Evolutionary conservation across 2,797 vertebrate species (phyloP).

Genomic region (Acomys russatus): DNA sequence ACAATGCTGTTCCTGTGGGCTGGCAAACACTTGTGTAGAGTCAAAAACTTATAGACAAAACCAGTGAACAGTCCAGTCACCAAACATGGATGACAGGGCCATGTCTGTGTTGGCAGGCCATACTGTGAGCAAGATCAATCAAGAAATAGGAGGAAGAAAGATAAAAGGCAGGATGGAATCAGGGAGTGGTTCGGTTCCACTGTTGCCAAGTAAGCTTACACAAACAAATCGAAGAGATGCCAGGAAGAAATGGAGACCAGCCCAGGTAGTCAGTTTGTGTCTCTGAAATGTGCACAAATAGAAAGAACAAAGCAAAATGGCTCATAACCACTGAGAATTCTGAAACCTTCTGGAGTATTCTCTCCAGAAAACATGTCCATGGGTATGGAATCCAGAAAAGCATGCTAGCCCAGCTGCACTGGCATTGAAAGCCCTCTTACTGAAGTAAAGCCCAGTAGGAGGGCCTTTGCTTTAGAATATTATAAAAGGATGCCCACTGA

Average conservation of each 20-base stretch:
- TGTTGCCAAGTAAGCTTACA: neutral
- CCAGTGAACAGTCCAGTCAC: neutral
- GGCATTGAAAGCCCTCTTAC: neutral
- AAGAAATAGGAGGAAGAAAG: neutral
- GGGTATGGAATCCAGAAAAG: neutral
- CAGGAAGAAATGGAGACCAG: neutral
- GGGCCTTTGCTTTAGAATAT: neutral
- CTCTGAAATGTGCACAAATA: constrained; percentile 10
- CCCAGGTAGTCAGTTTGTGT: neutral
- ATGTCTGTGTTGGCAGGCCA: neutral
- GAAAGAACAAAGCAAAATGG: constrained; percentile 9
- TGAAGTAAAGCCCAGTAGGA: neutral
- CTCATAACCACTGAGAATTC: neutral
- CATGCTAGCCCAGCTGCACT: neutral
- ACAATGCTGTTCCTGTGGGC: neutral
- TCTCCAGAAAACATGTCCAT: neutral
- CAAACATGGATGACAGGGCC: neutral
- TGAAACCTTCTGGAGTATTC: constrained; percentile 16
- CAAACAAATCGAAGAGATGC: constrained; percentile 12
- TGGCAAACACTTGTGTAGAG: neutral
- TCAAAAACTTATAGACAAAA: neutral
- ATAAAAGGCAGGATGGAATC: neutral
- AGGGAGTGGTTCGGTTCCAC: neutral
- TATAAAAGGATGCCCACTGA: neutral
- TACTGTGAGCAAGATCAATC: neutral